Evolutionary conservation across 1,140 invertebrate species (phyloP).

Genomic region (Cherax quadricarinatus): DNA sequence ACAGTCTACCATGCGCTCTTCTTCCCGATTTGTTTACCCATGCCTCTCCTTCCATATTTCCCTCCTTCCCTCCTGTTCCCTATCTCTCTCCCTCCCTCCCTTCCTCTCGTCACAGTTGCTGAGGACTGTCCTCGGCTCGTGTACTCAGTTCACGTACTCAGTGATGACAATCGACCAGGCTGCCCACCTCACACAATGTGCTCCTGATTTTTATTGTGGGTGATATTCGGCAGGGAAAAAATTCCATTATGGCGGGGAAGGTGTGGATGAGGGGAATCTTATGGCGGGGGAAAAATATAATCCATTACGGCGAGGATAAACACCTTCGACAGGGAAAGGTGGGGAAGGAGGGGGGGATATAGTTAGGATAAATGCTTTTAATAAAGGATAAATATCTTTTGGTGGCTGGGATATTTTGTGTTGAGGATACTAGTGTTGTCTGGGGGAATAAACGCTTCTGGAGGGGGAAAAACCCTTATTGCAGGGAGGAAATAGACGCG

Average conservation of each 20-base stretch:
- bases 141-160: not conserved
- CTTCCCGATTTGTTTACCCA: too few species aligned
- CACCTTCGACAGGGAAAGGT: too few species aligned
- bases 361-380: too few species aligned
- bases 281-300: not conserved
- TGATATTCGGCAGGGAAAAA: slow-evolving; percentile 16
- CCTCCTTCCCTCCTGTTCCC: not conserved
- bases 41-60: not conserved
- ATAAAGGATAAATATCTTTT: too few species aligned
- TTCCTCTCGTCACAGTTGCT: not conserved
- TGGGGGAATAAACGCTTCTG: not conserved
- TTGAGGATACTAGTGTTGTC: too few species aligned
- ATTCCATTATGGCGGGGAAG: not conserved
- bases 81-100: not conserved
- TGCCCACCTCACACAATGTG: slow-evolving; percentile 27
- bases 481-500: not conserved
- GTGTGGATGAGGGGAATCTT: not conserved
- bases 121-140: not conserved
- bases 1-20: too few species aligned
- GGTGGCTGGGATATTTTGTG: not conserved
- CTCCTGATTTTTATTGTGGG: slow-evolving; percentile 43
- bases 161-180: slow-evolving; percentile 16
- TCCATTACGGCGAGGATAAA: not conserved
- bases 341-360: too few species aligned
- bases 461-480: not conserved